Percentiles rank a stretch among this genome's conserved stretches.
Evolutionary conservation across 1,140 invertebrate species (phyloP).

Genomic region (Panagrolaimus sp.): DNA sequence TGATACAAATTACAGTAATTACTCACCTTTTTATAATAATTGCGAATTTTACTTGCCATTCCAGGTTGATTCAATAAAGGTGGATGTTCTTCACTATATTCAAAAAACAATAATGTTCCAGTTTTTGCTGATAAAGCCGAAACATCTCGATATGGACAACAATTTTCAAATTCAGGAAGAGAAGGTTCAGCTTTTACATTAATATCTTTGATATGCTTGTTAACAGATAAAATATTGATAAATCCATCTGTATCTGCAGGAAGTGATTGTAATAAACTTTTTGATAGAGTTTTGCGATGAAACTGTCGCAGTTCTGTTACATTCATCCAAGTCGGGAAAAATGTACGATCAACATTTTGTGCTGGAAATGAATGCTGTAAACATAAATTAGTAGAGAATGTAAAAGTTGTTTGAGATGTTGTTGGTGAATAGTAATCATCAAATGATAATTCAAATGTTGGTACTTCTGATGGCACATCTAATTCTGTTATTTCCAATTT

Average conservation of each 20-base stretch:
- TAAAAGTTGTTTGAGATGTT: slow-evolving; percentile 1
- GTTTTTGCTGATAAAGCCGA: slow-evolving; percentile 90
- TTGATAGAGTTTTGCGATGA: slow-evolving; percentile 81
- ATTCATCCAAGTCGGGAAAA: slow-evolving; percentile 85
- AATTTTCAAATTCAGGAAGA: slow-evolving; percentile 92
- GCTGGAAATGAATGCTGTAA: slow-evolving; percentile 91
- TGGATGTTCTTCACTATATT: slow-evolving; percentile 96
- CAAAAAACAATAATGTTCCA: slow-evolving; percentile 83
- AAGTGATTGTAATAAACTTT: slow-evolving; percentile 64
- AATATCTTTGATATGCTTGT: slow-evolving; percentile 59
- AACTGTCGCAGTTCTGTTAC: slow-evolving; percentile 78
- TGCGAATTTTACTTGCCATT: slow-evolving; percentile 98
- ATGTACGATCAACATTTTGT: slow-evolving; percentile 82
- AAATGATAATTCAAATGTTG: slow-evolving; percentile 96
- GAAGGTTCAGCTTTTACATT: slow-evolving; percentile 82
- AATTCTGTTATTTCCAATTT: too few relatives aligned
- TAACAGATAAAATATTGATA: slow-evolving; percentile 68
- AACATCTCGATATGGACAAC: slow-evolving; percentile 95
- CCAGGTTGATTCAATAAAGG: slow-evolving; percentile 69
- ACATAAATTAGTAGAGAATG: slow-evolving; percentile 4
- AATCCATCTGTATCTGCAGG: slow-evolving; percentile 66
- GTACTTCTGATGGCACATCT: too few relatives aligned
- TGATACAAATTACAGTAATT: slow-evolving; percentile 12
- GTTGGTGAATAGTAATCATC: slow-evolving; percentile 88
- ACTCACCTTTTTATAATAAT: slow-evolving; percentile 77